phyloP scores from a whole-genome alignment of 1,140 invertebrate species.

The Lepidurus apus region DNA sequence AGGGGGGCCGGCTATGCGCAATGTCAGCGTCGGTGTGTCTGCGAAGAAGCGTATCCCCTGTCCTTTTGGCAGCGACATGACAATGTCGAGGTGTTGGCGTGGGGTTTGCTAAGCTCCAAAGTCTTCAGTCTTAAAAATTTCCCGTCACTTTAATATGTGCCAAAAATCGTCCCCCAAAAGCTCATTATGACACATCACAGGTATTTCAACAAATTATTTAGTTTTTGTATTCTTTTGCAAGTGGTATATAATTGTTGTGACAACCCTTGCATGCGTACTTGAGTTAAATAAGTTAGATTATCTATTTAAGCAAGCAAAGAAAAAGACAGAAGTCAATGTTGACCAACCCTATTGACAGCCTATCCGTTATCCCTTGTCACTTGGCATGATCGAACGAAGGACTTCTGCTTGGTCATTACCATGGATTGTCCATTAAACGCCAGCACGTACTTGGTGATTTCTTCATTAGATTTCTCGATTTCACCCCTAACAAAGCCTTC shows the following conservation, averaged over 20 bases:
- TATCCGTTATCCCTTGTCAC: constrained; percentile 13
- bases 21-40: constrained; percentile 11
- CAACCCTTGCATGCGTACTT: neutral
- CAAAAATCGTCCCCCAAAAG: neutral
- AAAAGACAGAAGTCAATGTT: neutral
- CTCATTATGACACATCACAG: neutral
- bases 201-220: neutral
- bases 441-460: neutral
- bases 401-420: constrained; percentile 18
- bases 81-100: constrained; percentile 20
- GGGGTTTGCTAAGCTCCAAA: constrained; percentile 3
- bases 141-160: neutral
- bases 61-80: constrained; percentile 17
- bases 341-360: constrained; percentile 10
- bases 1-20: constrained; percentile 14
- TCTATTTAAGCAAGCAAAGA: neutral
- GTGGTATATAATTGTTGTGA: neutral
- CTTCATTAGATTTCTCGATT: neutral
- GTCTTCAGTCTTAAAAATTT: constrained; percentile 16
- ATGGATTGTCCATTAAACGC: constrained; percentile 9
- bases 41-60: neutral
- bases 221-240: neutral
- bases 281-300: neutral
- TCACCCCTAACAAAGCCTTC: neutral
- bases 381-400: neutral